Evolutionary conservation across 2,797 vertebrate genomes (phyloP).

Genomic region (Artibeus lituratus): DNA sequence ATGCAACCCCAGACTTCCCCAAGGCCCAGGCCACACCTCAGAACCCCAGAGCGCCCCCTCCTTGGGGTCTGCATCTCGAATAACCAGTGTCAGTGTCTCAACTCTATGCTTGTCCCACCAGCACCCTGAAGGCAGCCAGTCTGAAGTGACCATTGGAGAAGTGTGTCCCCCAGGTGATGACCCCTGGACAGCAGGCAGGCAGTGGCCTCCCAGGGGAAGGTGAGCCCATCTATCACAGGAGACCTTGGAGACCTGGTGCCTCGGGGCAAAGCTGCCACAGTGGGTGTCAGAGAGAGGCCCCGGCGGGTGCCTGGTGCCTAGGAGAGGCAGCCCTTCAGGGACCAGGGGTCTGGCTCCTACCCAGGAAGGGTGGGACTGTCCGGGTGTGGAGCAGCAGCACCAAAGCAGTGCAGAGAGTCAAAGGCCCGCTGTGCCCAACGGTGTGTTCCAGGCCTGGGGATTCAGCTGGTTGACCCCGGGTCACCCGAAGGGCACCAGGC

Average conservation of each 20-base stretch:
- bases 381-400: fast-evolving
- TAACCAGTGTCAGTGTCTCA: background rate
- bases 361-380: background rate
- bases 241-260: background rate
- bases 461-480: too few species aligned
- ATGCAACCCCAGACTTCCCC: background rate
- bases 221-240: background rate
- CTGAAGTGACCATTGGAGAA: background rate
- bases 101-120: background rate
- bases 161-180: fast-evolving
- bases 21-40: background rate
- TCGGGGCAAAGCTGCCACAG: fast-evolving
- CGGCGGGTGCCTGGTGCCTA: background rate
- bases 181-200: too few species aligned
- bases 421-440: fast-evolving
- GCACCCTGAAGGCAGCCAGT: background rate
- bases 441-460: background rate
- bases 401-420: too few species aligned
- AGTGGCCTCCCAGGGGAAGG: background rate
- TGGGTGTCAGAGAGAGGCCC: background rate
- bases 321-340: background rate
- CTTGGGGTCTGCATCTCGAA: background rate
- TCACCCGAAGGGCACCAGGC: background rate
- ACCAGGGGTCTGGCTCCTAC: fast-evolving
- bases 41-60: background rate